Conservation (phyloP, 1,140 invertebrate species). For the Notospermus geniculatus region DNA sequence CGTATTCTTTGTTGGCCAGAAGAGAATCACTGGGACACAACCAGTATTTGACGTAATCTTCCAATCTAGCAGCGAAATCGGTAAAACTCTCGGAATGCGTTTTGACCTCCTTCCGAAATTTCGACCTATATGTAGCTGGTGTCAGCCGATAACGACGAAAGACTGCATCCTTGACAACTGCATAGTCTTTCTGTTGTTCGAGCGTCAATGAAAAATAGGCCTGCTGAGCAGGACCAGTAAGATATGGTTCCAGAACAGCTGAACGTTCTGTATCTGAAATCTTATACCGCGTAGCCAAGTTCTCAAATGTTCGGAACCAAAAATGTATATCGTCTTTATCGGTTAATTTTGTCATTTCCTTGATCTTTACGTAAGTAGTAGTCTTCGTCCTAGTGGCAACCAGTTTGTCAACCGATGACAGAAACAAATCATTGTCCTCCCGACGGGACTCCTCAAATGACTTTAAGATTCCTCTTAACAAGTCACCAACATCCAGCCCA, state of each 20-base stretch:
- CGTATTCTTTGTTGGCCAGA: too few relatives aligned
- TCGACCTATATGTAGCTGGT: not conserved
- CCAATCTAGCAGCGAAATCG: not conserved
- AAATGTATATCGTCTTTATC: slow-evolving; percentile 1
- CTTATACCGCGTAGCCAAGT: not conserved
- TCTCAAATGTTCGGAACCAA: not conserved
- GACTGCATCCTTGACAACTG: not conserved
- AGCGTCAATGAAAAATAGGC: not conserved
- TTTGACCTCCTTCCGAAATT: slow-evolving; percentile 5
- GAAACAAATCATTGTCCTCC: too few relatives aligned
- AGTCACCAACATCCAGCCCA: too few relatives aligned
- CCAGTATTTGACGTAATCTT: slow-evolving; percentile 3
- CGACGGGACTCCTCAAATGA: too few relatives aligned
- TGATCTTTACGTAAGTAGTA: too few relatives aligned
- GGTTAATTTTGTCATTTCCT: slow-evolving; percentile 3
- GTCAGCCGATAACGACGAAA: not conserved
- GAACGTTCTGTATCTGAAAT: not conserved
- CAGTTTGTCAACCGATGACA: too few relatives aligned
- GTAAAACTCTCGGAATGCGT: not conserved
- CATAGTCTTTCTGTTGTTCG: not conserved
- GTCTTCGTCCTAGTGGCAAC: too few relatives aligned
- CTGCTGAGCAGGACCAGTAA: slow-evolving; percentile 5
- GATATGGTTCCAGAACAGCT: not conserved
- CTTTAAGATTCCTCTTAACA: too few relatives aligned
- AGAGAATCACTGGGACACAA: not conserved